Base-by-base conservation (phyloP, 2,888 invertebrate genomes). In the Helleia helle region DNA sequence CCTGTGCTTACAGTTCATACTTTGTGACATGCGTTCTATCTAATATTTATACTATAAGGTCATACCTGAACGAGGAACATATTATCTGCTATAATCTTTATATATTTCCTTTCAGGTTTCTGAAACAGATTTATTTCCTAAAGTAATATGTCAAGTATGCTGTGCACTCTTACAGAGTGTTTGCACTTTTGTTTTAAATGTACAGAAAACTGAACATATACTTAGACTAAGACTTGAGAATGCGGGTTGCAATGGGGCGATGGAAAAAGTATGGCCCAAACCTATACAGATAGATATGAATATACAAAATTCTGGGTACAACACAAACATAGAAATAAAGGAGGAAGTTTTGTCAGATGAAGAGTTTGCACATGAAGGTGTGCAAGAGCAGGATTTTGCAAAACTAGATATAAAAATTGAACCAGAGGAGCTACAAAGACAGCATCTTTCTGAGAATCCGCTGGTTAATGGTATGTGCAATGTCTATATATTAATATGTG, bases 281-380 rank as follows among this genome's bases (percentile, higher is more conserved):
- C 83, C 81, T 0, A 81, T 81, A 46, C 65, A 70, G 47, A 47
- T 81, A 0, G 67, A 71, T 3, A 72, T 62, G 46, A 70, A 62
- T 38, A 40, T 72, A 1, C 56, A 58, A 3, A 57, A 54, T 14
- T 49, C 50, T 2, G 44, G 60, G 4, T 59, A 52, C 36, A 57
- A 52, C 1, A 54, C 57, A 40, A 49, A 69, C 18, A 46, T 73
- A 1, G 73, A 76, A 37, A 64, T 83, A 1, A 84, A 84, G 50
- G 62, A 80, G 47, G 83, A 84, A 51, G 54, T 71, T 0, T 1
- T 74, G 14, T 70, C 76, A 0, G 81, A 79, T 37, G 69, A 71
- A 9, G 81, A 81, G 38, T 41, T 42, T 25, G 29, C 40, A 18
- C 53, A 59, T 48, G 53, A 36, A 12, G 4, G 7, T 12, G 2